Base-by-base conservation (phyloP, 1,140 invertebrate species). In the Carcinoscorpius rotundicauda region DNA sequence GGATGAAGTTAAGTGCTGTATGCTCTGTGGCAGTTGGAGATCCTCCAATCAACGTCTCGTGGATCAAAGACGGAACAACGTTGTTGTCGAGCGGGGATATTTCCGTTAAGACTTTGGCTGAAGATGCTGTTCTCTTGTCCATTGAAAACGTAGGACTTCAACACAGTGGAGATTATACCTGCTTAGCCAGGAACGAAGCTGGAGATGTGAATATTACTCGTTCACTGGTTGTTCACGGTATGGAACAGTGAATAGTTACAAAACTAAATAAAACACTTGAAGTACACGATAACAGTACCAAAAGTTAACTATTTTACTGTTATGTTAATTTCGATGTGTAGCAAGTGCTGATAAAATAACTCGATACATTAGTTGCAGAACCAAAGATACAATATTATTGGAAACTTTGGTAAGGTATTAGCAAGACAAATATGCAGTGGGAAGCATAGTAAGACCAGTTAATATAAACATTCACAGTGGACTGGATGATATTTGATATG, bases 111-210 rank as follows among this genome's bases (percentile, higher is more conserved):
- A 66, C 68, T 60, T 51, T 67, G 52, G 63, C 49, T 0, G 67
- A 72, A 58, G 71, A 72, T 9, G 72, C 72, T 64, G 84, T 84
- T 65, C 61, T 61, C 8, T 52, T 72, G 57, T 64, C 66, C 59
- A 71, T 72, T 5, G 63, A 66, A 8, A 67, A 66, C 4, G 69
- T 71, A 3, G 65, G 68, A 1, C 61, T 66, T 10, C 50, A 62
- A 10, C 70, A 73, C 50, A 72, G 69, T 56, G 72, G 72, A 3
- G 69, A 71, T 58, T 93, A 93, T 76, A 92, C 90, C 5, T 93
- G 91, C 76, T 83, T 90, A 61, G 89, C 89, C 4, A 85, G 85
- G 65, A 80, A 80, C 63, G 64, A 64, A 6, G 70, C 67, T 48
- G 64, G 76, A 0, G 70, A 68, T 5, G 73, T 71, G 4, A 77